A percentile compares a stretch with the other conserved stretches of the same genome.
These are phyloP conservation scores for Ceuthmochares aereus DNA, from an alignment of 2,113 vertebrate genomes.

Conservation along the genomic window DNA sequence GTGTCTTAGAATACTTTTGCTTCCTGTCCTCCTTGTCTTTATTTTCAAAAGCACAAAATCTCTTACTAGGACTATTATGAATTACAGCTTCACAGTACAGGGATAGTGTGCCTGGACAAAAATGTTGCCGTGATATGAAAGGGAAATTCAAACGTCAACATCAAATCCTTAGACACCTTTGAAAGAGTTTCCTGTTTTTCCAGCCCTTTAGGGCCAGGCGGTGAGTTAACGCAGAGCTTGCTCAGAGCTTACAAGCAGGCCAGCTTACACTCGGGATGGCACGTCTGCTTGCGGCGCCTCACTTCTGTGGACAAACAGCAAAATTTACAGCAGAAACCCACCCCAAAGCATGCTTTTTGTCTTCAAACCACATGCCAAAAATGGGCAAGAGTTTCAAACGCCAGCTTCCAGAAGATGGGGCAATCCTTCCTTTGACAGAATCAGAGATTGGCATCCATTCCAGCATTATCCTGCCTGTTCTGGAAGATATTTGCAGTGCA, in stretches of 20 bases:
- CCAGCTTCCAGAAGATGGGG: not conserved
- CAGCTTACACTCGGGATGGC: rapidly evolving
- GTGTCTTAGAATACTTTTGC: not conserved
- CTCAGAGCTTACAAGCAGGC: not conserved
- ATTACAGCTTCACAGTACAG: not conserved
- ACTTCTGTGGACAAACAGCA: not conserved
- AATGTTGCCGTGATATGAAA: conserved; percentile 27
- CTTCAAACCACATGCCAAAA: not conserved
- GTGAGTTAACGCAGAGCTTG: not conserved
- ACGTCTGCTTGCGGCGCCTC: not conserved
- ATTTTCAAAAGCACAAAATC: conserved; percentile 23
- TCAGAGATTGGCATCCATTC: too few species aligned
- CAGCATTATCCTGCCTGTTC: not conserved
- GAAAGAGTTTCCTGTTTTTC: conserved; percentile 59
- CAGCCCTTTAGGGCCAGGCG: not conserved
- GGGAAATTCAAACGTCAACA: conserved; percentile 39
- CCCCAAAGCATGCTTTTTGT: not conserved
- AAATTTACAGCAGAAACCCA: not conserved
- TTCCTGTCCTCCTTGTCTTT: not conserved
- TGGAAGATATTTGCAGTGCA: rapidly evolving
- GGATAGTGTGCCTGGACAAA: not conserved
- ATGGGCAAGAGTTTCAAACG: not conserved
- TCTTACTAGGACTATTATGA: not conserved
- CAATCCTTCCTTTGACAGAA: not conserved
- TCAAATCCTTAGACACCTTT: conserved; percentile 54